These are phyloP conservation scores for Planiliza haematocheilus DNA, from an alignment of 2,113 vertebrate genomes.

Conservation along the genomic window DNA sequence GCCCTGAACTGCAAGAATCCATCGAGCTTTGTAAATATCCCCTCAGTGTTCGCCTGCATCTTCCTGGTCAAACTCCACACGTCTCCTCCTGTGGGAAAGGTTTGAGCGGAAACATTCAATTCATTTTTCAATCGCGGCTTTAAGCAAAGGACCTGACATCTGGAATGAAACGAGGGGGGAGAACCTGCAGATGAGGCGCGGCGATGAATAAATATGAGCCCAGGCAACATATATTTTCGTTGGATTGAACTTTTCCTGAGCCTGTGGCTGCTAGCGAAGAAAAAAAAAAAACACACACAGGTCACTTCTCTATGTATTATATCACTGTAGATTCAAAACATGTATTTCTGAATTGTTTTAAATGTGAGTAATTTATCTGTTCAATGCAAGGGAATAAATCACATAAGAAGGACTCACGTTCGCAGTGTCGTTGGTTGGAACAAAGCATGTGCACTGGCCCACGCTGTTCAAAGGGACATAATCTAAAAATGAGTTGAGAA, in stretches of 20 bases:
- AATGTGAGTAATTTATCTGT: conserved; percentile 87
- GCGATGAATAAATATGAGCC: conserved; percentile 33
- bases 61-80: conserved; percentile 74
- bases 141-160: conserved; percentile 53
- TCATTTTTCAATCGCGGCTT: conserved; percentile 62
- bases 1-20: conserved; percentile 42
- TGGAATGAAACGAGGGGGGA: conserved; percentile 10
- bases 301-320: conserved; percentile 70
- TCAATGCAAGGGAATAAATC: conserved; percentile 83
- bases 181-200: conserved; percentile 27
- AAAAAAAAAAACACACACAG: conserved; percentile 29
- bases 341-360: conserved; percentile 81
- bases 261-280: conserved; percentile 1
- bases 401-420: conserved; percentile 65
- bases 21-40: conserved; percentile 85
- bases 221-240: conserved; percentile 25
- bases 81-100: conserved; percentile 75
- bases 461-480: background rate
- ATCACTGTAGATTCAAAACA: conserved; percentile 73
- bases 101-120: conserved; percentile 56
- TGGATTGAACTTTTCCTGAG: conserved; percentile 39
- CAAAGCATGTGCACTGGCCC: background rate
- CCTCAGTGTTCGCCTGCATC: conserved; percentile 71
- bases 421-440: conserved; percentile 43
- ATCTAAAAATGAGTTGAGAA: background rate